These are phyloP conservation scores for Barnardius zonarius DNA, from an alignment of 2,113 vertebrate species.

Conservation along the genomic window DNA sequence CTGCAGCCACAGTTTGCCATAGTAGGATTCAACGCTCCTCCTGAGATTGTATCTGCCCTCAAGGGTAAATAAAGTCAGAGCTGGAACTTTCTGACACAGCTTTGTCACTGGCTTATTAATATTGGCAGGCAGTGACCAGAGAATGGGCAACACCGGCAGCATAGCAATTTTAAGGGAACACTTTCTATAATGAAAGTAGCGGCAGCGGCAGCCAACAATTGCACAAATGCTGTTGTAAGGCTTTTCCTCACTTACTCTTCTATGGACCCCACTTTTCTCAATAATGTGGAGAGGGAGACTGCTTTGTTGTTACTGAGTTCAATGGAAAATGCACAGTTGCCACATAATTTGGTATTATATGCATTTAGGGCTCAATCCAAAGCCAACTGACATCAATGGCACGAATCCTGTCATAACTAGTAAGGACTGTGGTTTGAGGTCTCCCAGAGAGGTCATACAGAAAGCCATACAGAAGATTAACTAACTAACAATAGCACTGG, in stretches of 20 bases:
- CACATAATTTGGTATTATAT: neutral
- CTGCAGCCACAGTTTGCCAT: neutral
- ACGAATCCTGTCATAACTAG: neutral
- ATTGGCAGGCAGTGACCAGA: neutral
- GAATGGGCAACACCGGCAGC: neutral
- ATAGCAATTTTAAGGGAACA: neutral
- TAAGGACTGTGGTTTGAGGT: neutral
- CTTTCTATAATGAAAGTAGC: neutral
- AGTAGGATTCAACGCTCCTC: neutral
- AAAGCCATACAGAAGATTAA: neutral
- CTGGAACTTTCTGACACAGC: neutral
- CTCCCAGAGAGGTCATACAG: neutral
- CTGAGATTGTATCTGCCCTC: conserved; percentile 6
- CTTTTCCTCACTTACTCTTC: neutral
- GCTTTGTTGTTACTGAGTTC: neutral
- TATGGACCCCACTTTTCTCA: neutral
- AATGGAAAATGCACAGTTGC: neutral
- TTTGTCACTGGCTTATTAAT: conserved; percentile 28
- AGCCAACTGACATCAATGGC: neutral
- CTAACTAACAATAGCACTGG: conserved; percentile 2
- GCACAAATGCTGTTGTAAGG: neutral
- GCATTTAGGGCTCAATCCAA: neutral
- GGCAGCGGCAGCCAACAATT: neutral
- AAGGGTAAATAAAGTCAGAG: conserved; percentile 33
- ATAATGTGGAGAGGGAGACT: neutral